Conservation (phyloP, 2,113 vertebrate genomes). For the Ailurus styani region DNA sequence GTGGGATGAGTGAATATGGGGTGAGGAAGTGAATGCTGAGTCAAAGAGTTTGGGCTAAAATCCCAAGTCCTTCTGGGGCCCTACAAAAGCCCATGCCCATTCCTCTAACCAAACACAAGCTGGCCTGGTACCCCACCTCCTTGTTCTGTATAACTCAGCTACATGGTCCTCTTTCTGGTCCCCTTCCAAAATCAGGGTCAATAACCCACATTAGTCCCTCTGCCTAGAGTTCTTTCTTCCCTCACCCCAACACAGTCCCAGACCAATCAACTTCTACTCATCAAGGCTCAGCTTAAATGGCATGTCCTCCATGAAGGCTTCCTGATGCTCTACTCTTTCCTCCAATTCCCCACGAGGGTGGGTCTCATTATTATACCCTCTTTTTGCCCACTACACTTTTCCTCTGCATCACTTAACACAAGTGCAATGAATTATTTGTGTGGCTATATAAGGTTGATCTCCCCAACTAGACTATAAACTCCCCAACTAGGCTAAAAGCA, state of each 20-base stretch:
- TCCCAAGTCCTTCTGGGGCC: not conserved
- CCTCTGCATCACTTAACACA: not conserved
- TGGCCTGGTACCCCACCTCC: too few species aligned
- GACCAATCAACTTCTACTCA: not conserved
- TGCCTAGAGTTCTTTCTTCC: not conserved
- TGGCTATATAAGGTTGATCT: not conserved
- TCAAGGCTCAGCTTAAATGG: not conserved
- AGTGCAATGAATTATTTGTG: not conserved
- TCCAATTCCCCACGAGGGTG: not conserved
- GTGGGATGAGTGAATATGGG: not conserved
- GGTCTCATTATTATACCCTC: not conserved
- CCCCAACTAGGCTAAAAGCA: not conserved
- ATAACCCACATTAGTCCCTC: not conserved
- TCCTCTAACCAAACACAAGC: not conserved
- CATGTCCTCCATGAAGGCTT: not conserved
- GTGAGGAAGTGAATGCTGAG: not conserved
- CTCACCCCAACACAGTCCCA: not conserved
- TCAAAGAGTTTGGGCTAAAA: not conserved
- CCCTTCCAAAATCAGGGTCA: not conserved
- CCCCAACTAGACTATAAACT: not conserved
- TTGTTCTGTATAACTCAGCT: not conserved
- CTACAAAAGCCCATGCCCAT: not conserved
- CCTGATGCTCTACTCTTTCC: not conserved
- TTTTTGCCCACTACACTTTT: not conserved
- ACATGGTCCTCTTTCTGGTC: not conserved